A percentile compares a stretch with the other conserved stretches of the same genome.
Conservation (phyloP, 2,797 vertebrate species). For the Amniataba percoides region DNA sequence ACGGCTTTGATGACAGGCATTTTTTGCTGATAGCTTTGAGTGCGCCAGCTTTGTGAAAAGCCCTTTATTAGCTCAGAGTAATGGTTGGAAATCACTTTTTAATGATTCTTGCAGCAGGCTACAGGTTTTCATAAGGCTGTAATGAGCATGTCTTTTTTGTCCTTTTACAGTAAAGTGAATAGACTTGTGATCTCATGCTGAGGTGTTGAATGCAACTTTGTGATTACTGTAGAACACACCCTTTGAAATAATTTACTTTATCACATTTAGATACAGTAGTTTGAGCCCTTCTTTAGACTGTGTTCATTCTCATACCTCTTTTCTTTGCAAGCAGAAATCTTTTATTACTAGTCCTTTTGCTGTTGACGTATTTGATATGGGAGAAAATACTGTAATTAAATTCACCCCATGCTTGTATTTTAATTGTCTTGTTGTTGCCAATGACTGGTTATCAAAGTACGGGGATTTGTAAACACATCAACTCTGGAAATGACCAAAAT, state of each 20-base stretch:
- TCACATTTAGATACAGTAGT: background rate
- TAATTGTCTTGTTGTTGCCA: background rate
- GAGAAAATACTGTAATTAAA: constrained; percentile 1
- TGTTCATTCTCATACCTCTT: too few species aligned
- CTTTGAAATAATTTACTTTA: background rate
- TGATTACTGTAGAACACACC: background rate
- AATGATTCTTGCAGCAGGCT: constrained; percentile 16
- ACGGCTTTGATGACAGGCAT: constrained; percentile 18
- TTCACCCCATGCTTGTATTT: background rate
- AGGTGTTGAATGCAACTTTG: background rate
- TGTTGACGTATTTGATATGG: background rate
- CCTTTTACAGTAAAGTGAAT: background rate
- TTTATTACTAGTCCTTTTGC: background rate
- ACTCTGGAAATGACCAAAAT: constrained; percentile 8
- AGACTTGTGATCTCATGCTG: too few species aligned
- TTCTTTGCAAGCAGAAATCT: background rate
- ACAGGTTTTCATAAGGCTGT: constrained; percentile 15
- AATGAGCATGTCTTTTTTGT: constrained; percentile 24
- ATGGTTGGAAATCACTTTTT: constrained; percentile 36
- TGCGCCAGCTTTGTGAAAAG: constrained; percentile 20
- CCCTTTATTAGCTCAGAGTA: constrained; percentile 25
- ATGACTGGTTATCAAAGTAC: constrained; percentile 3
- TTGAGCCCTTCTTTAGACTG: background rate
- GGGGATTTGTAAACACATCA: constrained; percentile 2
- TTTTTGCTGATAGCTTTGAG: constrained; percentile 23